Conservation (phyloP, 2,888 invertebrate species). For the Caenorhabditis zanzibari region DNA sequence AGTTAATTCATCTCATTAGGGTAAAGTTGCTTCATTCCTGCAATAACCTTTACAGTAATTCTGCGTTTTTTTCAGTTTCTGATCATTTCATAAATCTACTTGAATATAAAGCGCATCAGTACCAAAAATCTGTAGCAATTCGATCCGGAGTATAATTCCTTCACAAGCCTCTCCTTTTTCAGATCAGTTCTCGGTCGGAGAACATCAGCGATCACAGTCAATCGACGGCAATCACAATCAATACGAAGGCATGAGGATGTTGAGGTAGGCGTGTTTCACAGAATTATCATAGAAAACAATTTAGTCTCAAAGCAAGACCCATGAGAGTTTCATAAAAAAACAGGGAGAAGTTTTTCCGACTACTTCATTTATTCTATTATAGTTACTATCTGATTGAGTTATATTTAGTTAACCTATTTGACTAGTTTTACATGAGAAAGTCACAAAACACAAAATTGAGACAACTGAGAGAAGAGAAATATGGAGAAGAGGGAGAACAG, state of each 20-base stretch:
- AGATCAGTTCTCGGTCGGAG: slow-evolving; percentile 75
- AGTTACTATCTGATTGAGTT: not conserved
- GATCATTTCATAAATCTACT: too few relatives aligned
- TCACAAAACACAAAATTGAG: slow-evolving; percentile 34
- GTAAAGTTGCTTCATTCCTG: too few relatives aligned
- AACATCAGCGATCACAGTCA: slow-evolving; percentile 69
- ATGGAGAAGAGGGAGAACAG: slow-evolving; percentile 8
- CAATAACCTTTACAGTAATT: too few relatives aligned
- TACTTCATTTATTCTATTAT: too few relatives aligned
- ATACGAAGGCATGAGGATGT: slow-evolving; percentile 65
- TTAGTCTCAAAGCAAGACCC: not conserved
- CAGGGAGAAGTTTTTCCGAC: not conserved
- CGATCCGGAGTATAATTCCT: too few relatives aligned
- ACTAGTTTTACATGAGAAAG: not conserved
- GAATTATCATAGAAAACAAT: not conserved
- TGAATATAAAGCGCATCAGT: too few relatives aligned
- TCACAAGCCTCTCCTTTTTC: slow-evolving; percentile 14
- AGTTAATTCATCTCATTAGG: too few relatives aligned
- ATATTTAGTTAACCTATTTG: not conserved
- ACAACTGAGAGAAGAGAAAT: not conserved
- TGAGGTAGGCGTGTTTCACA: slow-evolving; percentile 46
- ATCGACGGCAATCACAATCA: slow-evolving; percentile 72
- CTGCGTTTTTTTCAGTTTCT: too few relatives aligned
- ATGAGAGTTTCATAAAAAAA: not conserved
- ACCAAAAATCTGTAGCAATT: too few relatives aligned